Base-by-base conservation (phyloP, 2,113 vertebrate genomes). In the Nothoprocta pentlandii region DNA sequence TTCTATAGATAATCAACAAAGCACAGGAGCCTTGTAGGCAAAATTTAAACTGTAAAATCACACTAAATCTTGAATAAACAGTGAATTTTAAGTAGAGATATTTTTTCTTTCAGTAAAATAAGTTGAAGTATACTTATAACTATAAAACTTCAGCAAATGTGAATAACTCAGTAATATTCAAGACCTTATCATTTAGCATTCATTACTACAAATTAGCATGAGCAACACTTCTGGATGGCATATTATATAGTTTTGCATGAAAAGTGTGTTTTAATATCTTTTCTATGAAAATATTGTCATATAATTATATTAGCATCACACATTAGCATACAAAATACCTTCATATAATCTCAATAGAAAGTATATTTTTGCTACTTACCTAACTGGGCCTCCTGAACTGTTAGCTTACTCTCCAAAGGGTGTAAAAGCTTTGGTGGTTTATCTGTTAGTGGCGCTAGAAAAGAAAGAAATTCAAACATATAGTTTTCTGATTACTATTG, bases 391-490 rank as follows among this genome's bases (percentile, higher is more conserved):
- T 99, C 99, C 79, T 99, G 98, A 97, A 98, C 63, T 93, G 97
- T 99, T 96, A 99, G 95, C 96, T 99, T 99, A 97, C 95, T 98
- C 98, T 99, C 99, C 81, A 98, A 95, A 22, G 99, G 99, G 78
- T 98, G 98, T 71, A 99, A 98, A 97, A 99, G 98, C 97, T 99
- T 99, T 86, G 99, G 99, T 95, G 99, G 99, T 96, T 99, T 99
- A 98, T 99, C 99, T 95, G 99, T 99, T 96, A 99, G 96, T 82
- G 99, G 99, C n/a, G 99, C 99, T 99, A 98, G 87, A 98, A 98
- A 94, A 95, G 97, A 96, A 95, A 97, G 93, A 94, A 97, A 97
- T 67, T 89, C 34, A 96, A 12, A 95, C 64, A 95, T 80, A 41
- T 95, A 69, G 68, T 93, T 92, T 81, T 84, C 44, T 92, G 69